Percentiles rank a stretch among this genome's conserved stretches.
Evolutionary conservation across 2,113 vertebrate genomes (phyloP).

Genomic region (Myrmecophaga tridactyla): DNA sequence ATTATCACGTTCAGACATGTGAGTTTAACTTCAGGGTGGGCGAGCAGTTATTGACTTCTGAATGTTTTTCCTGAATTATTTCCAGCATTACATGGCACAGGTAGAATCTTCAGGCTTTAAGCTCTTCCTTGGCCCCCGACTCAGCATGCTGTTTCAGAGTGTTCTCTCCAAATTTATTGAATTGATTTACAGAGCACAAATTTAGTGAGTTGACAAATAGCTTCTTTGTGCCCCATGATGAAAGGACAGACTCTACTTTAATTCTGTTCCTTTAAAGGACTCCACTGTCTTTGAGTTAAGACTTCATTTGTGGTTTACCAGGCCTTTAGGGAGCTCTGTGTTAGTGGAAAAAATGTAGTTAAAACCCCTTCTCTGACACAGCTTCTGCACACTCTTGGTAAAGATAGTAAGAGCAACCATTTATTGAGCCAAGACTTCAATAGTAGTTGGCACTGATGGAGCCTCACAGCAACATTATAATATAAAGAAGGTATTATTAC

Average conservation of each 20-base stretch:
- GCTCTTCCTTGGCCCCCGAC: background rate
- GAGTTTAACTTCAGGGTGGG: background rate
- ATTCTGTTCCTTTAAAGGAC: slow-evolving; percentile 54
- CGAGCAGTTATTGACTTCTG: background rate
- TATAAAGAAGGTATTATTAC: background rate
- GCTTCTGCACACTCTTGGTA: slow-evolving; percentile 39
- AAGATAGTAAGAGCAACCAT: slow-evolving; percentile 5
- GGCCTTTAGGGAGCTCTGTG: slow-evolving; percentile 30
- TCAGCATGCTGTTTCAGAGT: background rate
- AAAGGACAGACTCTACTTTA: slow-evolving; percentile 68
- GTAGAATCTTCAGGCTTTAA: background rate
- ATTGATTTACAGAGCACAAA: slow-evolving; percentile 41
- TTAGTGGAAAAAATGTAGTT: slow-evolving; percentile 55
- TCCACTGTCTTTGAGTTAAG: slow-evolving; percentile 58
- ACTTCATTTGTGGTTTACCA: slow-evolving; percentile 53
- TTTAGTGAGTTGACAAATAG: slow-evolving; percentile 38
- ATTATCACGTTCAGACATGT: background rate
- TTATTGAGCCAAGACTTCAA: background rate
- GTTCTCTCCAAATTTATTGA: background rate
- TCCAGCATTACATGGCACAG: background rate
- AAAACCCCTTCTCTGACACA: background rate
- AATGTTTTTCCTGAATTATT: background rate
- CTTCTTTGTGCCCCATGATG: slow-evolving; percentile 59
- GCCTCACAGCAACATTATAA: background rate
- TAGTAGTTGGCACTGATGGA: background rate